phyloP scores from a whole-genome alignment of 2,797 vertebrate species.

The Manis crassicaudata region DNA sequence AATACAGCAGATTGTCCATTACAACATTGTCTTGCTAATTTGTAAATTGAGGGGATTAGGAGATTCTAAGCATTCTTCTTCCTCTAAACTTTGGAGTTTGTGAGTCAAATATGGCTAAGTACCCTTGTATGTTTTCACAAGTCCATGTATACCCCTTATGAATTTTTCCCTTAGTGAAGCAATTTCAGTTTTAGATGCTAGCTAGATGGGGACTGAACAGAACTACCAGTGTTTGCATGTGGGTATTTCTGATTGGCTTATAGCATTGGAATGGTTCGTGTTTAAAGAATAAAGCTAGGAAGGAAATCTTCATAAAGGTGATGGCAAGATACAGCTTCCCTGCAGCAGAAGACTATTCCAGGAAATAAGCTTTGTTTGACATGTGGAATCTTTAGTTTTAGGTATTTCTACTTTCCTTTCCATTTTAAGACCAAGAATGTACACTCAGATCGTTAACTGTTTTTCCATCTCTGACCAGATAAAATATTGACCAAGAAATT shows the following conservation, averaged over 20 bases:
- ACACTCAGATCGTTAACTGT: neutral
- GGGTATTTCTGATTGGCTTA: neutral
- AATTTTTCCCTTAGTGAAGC: neutral
- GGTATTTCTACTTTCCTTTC: conserved; percentile 35
- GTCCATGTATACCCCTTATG: neutral
- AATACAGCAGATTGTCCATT: neutral
- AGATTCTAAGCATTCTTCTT: neutral
- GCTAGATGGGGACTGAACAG: neutral
- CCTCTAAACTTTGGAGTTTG: neutral
- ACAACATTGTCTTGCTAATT: neutral
- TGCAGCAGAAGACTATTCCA: neutral
- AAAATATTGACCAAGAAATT: neutral
- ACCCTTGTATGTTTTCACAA: neutral
- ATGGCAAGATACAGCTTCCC: neutral
- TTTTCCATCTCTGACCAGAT: neutral
- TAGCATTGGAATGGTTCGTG: neutral
- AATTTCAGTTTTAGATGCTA: neutral
- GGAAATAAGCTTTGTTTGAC: conserved; percentile 45
- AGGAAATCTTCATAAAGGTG: conserved; percentile 2
- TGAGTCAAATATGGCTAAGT: neutral
- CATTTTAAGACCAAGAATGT: conserved; percentile 22
- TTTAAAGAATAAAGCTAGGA: neutral
- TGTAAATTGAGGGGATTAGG: neutral
- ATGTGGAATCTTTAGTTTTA: conserved; percentile 2
- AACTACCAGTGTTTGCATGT: neutral